Evolutionary conservation across 2,797 vertebrate species (phyloP), one percentile per base, ranked within the genome.

Genomic region (Pteronotus mesoamericanus): DNA sequence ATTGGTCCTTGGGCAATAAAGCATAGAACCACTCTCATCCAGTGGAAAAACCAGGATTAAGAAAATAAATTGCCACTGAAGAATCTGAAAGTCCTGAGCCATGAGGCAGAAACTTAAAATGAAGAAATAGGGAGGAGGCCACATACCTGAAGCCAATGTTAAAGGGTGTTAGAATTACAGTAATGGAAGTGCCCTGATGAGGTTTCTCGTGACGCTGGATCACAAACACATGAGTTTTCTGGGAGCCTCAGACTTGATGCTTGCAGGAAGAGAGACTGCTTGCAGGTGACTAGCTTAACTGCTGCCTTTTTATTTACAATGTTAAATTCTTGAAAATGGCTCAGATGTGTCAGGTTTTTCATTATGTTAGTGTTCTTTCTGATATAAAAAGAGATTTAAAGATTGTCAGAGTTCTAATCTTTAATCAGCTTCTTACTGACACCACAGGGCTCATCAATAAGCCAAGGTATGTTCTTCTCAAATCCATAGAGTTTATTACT

Each of bases 71-170:
- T 94, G 72, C 66, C 94, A 64, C 61, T 32, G 34, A 94, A 75
- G 22, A 93, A 94, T 95, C 51, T 88, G 55, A 92, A 97, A 59
- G 42, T 86, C 93, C 32, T 92, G 61, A 46, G 68, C 68, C 79
- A 61, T 96, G 89, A 95, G 66, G 92, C 90, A 97, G 95, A 96
- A 97, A 95, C 74, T 66, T 79, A 78, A 89, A 96, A 95, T 94
- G 72, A 88, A 89, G n/a, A 89, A 95, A 90, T 18, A 39, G 46
- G 22, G 22, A 75, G 39, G 12, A 92, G 94, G 88, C 26, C n/a
- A 89, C 19, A 86, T 14, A 34, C 29, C 42, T 57, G 39, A 92
- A 87, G 24, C 15, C 5, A 48, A 3, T 86, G 44, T 84, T 88
- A 74, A 89, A 88, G 85, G 0, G 14, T 42, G 32, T 37, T 86